Base-by-base conservation (phyloP, 2,113 vertebrate species). In the Synchiropus splendidus region DNA sequence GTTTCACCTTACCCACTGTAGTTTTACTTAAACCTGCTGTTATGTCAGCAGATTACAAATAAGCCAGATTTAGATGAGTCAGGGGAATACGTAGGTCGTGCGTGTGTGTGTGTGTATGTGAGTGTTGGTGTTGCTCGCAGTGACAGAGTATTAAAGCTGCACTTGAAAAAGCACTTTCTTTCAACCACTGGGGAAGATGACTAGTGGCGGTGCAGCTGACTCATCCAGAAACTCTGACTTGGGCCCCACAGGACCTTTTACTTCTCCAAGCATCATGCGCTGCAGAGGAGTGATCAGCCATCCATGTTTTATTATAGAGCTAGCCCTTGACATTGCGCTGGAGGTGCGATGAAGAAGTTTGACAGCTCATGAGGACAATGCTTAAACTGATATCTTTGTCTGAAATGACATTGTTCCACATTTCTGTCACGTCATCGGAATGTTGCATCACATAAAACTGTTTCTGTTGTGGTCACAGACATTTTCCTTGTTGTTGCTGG, bases 101-200 rank as follows among this genome's bases (percentile, higher is more conserved):
- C 10, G 36, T 12, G 36, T 16, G 33, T 15, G 34, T 18, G n/a
- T n/a, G 39, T 18, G 42, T 10, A 31, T 12, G 36, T 16, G 33
- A n/a, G 34, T 18, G n/a, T 38, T 27, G 40, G 49, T 30, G 40
- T 16, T 10, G 47, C 36, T 48, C 39, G 42, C 58, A 35, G 40
- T 45, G 58, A 64, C 51, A 65, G 65, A 72, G 36, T 71, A 44
- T 62, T 67, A 57, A 32, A 54, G 68, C 60, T 63, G 58, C 67
- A 67, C 49, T 74, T 61, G 55, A 70, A 41, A 72, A 69, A 68
- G 43, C 49, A 60, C 56, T 73, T 69, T 70, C 45, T 67, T 74
- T 33, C 41, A 62, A 18, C 49, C 43, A 39, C 54, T 42, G 39
- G 52, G 53, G 55, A 43, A 31, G 37, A 45, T 1, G 48, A 61